Base-by-base conservation (phyloP, 2,113 vertebrate genomes). In the Takifugu bimaculatus region DNA sequence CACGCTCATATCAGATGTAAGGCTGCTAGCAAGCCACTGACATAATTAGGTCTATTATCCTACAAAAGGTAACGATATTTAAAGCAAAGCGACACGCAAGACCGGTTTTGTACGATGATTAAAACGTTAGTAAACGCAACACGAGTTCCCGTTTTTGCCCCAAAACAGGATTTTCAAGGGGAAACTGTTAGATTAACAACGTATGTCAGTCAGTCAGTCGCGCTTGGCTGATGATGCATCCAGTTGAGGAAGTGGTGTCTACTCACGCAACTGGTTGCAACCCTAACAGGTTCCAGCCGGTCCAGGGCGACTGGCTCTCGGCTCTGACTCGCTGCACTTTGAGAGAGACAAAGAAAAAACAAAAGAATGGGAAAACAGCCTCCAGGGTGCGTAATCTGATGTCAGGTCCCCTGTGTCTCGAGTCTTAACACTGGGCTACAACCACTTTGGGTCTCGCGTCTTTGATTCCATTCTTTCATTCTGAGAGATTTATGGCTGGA, bases 271-370 rank as follows among this genome's bases (percentile, higher is more conserved):
- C 20, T 20, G 70, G 71, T 73, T 68, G 62, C 74, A 76, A 68
- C 44, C 68, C 69, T 74, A 85, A 79, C 81, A 87, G 88, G 88
- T 88, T 88, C 81, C 65, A 90, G 83, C 88, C 86, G 83, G 86
- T 89, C 83, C 72, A 55, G 66, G 72, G 79, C 84, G 85, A 80
- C 73, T 78, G 55, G 70, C 65, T 74, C 61, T 27, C 60, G 69
- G 63, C 29, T 63, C 63, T 58, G 57, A 1, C 72, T 76, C 61
- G 62, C 49, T 81, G 75, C 71, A 73, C 82, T 73, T 66, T 76
- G 55, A 71, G 56, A 64, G 50, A 56, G 55, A 45, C 7, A 26
- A 32, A 20, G 48, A 44, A 20, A 20, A 20, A 20, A 20, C 20
- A 20, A 12, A 26, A 50, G 63, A 26, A 5, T 50, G 20, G 32